Conservation (phyloP, 2,888 invertebrate genomes). For the Coleophora deauratella region DNA sequence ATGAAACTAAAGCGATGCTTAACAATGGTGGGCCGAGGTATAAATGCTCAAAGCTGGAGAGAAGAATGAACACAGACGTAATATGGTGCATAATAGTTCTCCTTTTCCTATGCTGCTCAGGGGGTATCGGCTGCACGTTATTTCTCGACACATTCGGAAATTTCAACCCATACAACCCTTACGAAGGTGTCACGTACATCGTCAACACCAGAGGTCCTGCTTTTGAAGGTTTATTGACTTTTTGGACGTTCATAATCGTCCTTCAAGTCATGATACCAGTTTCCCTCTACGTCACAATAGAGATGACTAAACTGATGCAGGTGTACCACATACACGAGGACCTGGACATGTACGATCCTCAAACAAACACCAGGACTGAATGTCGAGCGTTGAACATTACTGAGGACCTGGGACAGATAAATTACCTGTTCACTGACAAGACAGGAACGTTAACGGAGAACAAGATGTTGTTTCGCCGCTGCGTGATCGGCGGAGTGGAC, state of each 20-base stretch:
- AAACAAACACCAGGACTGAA: constrained; percentile 82
- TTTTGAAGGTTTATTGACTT: constrained; percentile 87
- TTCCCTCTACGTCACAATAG: constrained; percentile 96
- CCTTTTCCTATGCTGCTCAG: constrained; percentile 90
- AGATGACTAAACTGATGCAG: constrained; percentile 96
- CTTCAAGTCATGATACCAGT: constrained; percentile 98
- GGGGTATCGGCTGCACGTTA: constrained; percentile 91
- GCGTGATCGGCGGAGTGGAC: constrained; percentile 91
- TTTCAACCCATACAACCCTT: constrained; percentile 19
- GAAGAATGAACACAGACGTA: constrained; percentile 95
- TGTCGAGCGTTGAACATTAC: constrained; percentile 97
- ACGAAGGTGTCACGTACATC: constrained; percentile 79
- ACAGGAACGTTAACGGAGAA: constrained; percentile 98
- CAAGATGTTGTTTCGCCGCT: constrained; percentile 95
- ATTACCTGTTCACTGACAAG: constrained; percentile 96
- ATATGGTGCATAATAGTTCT: constrained; percentile 97
- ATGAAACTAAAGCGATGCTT: constrained; percentile 98
- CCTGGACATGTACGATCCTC: constrained; percentile 87
- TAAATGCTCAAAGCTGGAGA: constrained; percentile 93
- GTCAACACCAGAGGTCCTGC: constrained; percentile 75
- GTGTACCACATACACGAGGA: constrained; percentile 96
- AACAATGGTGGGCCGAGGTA: constrained; percentile 97
- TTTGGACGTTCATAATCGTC: constrained; percentile 97
- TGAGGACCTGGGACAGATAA: constrained; percentile 95
- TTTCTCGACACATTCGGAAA: constrained; percentile 80